These are phyloP conservation scores for Magallana angulata DNA, from an alignment of 1,140 invertebrate genomes.

Conservation along the genomic window DNA sequence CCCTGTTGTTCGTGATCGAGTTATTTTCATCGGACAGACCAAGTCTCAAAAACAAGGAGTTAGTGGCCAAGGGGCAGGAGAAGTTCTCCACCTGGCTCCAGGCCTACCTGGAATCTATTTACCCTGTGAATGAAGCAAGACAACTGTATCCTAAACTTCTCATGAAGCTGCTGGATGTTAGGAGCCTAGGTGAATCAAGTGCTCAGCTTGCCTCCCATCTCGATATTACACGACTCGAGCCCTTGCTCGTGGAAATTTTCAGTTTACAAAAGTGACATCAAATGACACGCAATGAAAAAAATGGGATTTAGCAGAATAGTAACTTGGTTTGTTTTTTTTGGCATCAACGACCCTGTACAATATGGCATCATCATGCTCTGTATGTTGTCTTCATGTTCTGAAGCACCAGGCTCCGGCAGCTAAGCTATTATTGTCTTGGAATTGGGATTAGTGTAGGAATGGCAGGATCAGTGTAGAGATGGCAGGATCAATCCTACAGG, in stretches of 20 bases:
- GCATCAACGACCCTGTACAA: slow-evolving; percentile 30
- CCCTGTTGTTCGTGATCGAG: slow-evolving; percentile 93
- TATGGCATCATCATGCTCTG: slow-evolving; percentile 22
- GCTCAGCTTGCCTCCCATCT: slow-evolving; percentile 69
- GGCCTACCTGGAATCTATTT: slow-evolving; percentile 91
- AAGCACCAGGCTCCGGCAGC: slow-evolving; percentile 28
- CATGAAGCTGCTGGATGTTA: slow-evolving; percentile 89
- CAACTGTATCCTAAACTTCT: slow-evolving; percentile 92
- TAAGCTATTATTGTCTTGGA: slow-evolving; percentile 33
- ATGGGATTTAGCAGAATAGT: not conserved
- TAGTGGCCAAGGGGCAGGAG: slow-evolving; percentile 93
- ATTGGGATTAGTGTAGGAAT: not conserved
- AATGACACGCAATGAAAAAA: slow-evolving; percentile 10
- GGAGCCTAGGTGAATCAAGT: slow-evolving; percentile 71
- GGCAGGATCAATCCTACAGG: not conserved
- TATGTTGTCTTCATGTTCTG: slow-evolving; percentile 29
- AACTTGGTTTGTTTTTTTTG: not conserved
- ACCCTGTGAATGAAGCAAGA: slow-evolving; percentile 86
- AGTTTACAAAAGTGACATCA: slow-evolving; percentile 68
- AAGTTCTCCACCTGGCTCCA: slow-evolving; percentile 93
- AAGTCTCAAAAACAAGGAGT: slow-evolving; percentile 89
- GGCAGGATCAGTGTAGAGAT: not conserved
- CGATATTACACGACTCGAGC: slow-evolving; percentile 72
- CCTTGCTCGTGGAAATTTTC: slow-evolving; percentile 72
- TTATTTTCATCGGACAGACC: slow-evolving; percentile 91